Base-by-base conservation (phyloP, 2,113 vertebrate species). In the Bubo bubo region DNA sequence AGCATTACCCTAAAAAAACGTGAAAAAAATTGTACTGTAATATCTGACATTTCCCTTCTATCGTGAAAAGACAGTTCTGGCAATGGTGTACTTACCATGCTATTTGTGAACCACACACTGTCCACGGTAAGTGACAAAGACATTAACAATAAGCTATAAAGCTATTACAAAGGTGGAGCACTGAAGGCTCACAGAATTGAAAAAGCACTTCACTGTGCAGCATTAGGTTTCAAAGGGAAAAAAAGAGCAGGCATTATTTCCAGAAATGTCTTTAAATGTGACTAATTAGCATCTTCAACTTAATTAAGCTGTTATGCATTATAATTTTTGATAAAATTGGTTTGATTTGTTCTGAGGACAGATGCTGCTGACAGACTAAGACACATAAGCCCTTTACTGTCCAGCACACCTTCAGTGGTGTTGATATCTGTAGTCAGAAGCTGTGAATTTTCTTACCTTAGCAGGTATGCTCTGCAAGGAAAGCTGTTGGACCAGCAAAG, bases 201-300 rank as follows among this genome's bases (percentile, higher is more conserved):
- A 70, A 93, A 93, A 81, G 77, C 66, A 70, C 64, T 95, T 95
- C 52, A 43, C 64, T 59, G 30, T 73, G 28, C 43, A 59, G 72
- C 72, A 80, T 88, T 88, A 74, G 23, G 30, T 73, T 96, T 96
- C 93, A 92, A 59, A 96, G 86, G 92, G 64, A 96, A 90, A 60
- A 49, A 81, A 39, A 92, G 43, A 74, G n/a, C 60, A 56, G 50
- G 41, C 63, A 34, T 80, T 96, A 75, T 66, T 96, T 85, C 82
- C 27, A 27, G 82, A 95, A 91, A 76, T 93, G 87, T 96, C 85
- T 97, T 95, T 93, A 95, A 93, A 94, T 92, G 47, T 86, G 88
- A 49, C 92, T 96, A 96, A 97, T 97, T 96, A 97, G 95, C 96
- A 96, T 80, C 70, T 96, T 92, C 86, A 96, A 91, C 53, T 95